phyloP scores from a whole-genome alignment of 2,113 vertebrate genomes.

The Oenanthe melanoleuca region DNA sequence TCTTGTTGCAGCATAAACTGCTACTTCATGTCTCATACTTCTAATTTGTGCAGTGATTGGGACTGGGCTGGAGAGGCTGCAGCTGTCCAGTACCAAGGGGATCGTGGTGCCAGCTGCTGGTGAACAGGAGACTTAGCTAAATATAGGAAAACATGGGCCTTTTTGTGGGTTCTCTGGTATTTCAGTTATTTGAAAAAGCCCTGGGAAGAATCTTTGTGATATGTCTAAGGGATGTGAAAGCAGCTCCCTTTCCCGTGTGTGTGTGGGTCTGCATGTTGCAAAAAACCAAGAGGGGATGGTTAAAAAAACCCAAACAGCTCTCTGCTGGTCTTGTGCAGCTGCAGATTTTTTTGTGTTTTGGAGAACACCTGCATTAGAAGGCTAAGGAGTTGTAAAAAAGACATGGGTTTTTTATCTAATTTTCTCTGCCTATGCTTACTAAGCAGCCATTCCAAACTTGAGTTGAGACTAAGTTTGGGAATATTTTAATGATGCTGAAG shows the following conservation, averaged over 20 bases:
- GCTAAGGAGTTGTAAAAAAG: neutral
- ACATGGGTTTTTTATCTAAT: neutral
- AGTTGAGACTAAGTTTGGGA: neutral
- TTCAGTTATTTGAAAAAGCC: constrained; percentile 9
- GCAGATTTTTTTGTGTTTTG: neutral
- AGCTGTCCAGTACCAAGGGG: neutral
- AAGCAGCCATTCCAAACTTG: neutral
- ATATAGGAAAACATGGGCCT: neutral
- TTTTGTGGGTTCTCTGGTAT: constrained; percentile 38
- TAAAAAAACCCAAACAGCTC: neutral
- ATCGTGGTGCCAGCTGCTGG: neutral
- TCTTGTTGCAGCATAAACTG: neutral
- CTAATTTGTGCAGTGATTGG: neutral
- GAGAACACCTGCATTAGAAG: neutral
- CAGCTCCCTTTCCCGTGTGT: accelerated
- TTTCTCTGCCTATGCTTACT: neutral
- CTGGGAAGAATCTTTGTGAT: neutral
- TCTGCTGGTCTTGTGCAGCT: neutral
- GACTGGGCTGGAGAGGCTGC: neutral
- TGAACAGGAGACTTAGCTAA: neutral
- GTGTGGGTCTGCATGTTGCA: neutral
- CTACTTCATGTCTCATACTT: neutral
- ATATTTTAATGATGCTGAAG: neutral
- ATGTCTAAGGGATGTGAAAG: neutral
- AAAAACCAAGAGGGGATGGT: neutral